Evolutionary conservation across 2,888 invertebrate genomes (phyloP).

Genomic region (Eilema griseolum): DNA sequence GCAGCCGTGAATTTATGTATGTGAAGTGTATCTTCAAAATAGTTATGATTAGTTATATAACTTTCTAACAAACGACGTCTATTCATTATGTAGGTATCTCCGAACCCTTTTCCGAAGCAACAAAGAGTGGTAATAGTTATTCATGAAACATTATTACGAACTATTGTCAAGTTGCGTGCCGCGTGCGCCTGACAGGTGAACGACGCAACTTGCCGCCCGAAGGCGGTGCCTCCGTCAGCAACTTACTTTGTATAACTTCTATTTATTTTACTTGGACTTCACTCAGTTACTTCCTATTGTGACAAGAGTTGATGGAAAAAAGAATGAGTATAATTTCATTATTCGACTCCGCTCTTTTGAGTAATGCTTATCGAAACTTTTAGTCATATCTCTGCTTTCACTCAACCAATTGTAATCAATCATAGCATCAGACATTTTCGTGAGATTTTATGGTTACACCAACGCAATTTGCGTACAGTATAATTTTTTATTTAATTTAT

Average conservation of each 20-base stretch:
- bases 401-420: no score
- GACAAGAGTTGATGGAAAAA: slow-evolving; percentile 6
- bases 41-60: neutral
- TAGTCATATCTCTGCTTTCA: no score
- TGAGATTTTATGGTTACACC: no score
- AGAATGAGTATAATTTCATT: neutral
- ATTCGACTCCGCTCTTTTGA: no score
- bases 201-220: slow-evolving; percentile 1
- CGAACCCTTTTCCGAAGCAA: slow-evolving; percentile 22
- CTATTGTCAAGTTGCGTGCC: slow-evolving; percentile 32
- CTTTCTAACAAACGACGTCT: neutral
- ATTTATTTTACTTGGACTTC: slow-evolving; percentile 13
- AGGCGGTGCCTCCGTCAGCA: neutral
- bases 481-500: no score
- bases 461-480: no score
- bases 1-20: neutral
- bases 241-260: slow-evolving; percentile 17
- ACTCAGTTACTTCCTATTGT: neutral
- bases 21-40: neutral
- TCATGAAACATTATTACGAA: slow-evolving; percentile 36
- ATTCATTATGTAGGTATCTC: neutral
- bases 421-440: no score
- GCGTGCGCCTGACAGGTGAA: slow-evolving; percentile 48
- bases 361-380: no score
- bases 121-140: slow-evolving; percentile 19